Evolutionary conservation across 1,140 invertebrate species (phyloP).

Genomic region (Drosophila ercepeae): DNA sequence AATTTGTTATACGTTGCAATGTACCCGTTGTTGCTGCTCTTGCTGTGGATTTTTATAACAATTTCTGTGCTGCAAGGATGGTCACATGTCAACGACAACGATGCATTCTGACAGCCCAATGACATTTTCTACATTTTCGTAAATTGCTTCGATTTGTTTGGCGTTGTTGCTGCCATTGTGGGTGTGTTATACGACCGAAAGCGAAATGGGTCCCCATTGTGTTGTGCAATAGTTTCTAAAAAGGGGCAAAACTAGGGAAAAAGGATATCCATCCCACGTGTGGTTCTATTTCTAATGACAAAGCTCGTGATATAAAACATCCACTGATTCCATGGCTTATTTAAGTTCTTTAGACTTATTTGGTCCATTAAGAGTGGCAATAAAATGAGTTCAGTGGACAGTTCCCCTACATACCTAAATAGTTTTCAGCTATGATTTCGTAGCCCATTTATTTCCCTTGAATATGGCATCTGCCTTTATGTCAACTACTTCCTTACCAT

Average conservation of each 20-base stretch:
- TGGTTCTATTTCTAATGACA: background rate
- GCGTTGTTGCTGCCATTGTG: conserved; percentile 31
- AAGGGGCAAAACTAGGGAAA: background rate
- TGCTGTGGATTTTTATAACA: conserved; percentile 44
- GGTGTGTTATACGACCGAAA: conserved; percentile 63
- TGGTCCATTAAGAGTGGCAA: background rate
- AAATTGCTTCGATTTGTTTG: conserved; percentile 82
- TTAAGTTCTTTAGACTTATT: conserved; percentile 1
- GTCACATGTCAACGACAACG: conserved; percentile 80
- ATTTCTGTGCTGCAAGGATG: conserved; percentile 31
- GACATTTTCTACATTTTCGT: conserved; percentile 83
- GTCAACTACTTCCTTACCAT: conserved; percentile 27
- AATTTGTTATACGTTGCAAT: conserved; percentile 77
- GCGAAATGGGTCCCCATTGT: conserved; percentile 42
- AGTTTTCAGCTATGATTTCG: background rate
- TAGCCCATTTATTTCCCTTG: background rate
- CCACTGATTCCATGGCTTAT: background rate
- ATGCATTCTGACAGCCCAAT: conserved; percentile 83
- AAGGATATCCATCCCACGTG: conserved; percentile 10
- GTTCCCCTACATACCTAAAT: background rate
- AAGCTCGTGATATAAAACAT: background rate
- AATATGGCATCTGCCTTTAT: conserved; percentile 16
- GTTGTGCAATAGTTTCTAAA: conserved; percentile 36
- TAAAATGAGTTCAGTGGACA: background rate
- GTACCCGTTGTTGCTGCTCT: conserved; percentile 30